phyloP scores from a whole-genome alignment of 2,797 vertebrate species.

The Enteromius viviparus region DNA sequence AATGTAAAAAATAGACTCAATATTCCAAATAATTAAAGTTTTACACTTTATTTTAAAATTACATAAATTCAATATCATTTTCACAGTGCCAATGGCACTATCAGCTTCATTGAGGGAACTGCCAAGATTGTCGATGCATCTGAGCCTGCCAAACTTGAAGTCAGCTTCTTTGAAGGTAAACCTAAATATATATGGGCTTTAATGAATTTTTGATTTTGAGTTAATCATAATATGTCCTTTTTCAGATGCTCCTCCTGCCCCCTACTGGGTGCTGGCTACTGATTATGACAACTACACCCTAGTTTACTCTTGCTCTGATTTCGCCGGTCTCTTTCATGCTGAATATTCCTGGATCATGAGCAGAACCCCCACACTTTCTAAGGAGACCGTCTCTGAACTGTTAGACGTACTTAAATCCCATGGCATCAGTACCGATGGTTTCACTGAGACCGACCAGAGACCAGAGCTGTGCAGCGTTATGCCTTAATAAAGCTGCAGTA shows the following conservation, averaged over 20 bases:
- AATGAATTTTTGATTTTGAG: not conserved
- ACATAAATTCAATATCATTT: too few relatives aligned
- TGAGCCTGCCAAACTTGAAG: conserved; percentile 82
- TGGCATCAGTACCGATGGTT: not conserved
- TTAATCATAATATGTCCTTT: not conserved
- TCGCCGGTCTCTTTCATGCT: conserved; percentile 71
- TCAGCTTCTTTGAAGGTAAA: conserved; percentile 80
- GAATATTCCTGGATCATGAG: conserved; percentile 69
- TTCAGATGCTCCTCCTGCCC: conserved; percentile 76
- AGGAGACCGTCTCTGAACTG: conserved; percentile 54
- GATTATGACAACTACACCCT: conserved; percentile 84
- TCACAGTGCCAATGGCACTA: conserved; percentile 61
- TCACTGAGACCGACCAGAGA: conserved; percentile 60
- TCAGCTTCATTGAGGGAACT: conserved; percentile 71
- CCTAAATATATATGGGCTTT: not conserved
- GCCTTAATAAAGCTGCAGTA: conserved; percentile 8
- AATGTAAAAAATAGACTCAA: too few relatives aligned
- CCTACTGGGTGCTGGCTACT: conserved; percentile 86
- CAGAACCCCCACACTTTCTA: conserved; percentile 57
- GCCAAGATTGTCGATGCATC: conserved; percentile 70
- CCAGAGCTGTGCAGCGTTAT: conserved; percentile 58
- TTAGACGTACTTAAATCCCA: conserved; percentile 33
- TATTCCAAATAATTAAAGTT: too few relatives aligned
- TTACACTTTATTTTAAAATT: too few relatives aligned
- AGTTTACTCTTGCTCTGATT: conserved; percentile 84